Percentiles rank a stretch among this genome's conserved stretches.
phyloP scores from a whole-genome alignment of 2,797 vertebrate genomes.

The Muscicapa striata region DNA sequence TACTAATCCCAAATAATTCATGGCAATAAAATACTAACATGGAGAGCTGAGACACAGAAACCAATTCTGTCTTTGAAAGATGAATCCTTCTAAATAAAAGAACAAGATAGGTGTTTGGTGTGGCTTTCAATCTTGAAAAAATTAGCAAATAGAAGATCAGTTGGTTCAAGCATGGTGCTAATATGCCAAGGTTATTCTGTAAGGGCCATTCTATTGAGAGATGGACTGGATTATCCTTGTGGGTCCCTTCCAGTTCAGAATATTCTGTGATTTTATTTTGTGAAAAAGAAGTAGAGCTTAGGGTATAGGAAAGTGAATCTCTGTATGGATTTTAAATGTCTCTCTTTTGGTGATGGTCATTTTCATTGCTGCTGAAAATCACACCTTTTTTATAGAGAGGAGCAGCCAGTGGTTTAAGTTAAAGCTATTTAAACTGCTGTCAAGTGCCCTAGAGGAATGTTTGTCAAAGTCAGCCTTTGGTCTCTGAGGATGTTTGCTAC shows the following conservation, averaged over 20 bases:
- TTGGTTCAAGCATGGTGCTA: neutral
- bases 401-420: neutral
- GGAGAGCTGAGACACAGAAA: neutral
- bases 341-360: neutral
- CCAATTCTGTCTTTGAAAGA: neutral
- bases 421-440: constrained; percentile 25
- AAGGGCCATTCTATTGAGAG: neutral
- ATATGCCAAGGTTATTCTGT: neutral
- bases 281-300: neutral
- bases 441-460: neutral
- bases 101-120: neutral
- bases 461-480: neutral
- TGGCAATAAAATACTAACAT: neutral
- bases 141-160: neutral
- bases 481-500: constrained; percentile 7
- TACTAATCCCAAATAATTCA: neutral
- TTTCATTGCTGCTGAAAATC: constrained; percentile 46
- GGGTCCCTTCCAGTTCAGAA: neutral
- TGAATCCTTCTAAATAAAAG: constrained; percentile 3
- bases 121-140: neutral
- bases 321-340: constrained; percentile 7
- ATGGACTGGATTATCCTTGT: neutral
- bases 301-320: neutral
- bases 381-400: neutral
- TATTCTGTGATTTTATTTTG: neutral